Evolutionary conservation across 2,888 invertebrate species (phyloP).

Genomic region (Archips crataeganus): DNA sequence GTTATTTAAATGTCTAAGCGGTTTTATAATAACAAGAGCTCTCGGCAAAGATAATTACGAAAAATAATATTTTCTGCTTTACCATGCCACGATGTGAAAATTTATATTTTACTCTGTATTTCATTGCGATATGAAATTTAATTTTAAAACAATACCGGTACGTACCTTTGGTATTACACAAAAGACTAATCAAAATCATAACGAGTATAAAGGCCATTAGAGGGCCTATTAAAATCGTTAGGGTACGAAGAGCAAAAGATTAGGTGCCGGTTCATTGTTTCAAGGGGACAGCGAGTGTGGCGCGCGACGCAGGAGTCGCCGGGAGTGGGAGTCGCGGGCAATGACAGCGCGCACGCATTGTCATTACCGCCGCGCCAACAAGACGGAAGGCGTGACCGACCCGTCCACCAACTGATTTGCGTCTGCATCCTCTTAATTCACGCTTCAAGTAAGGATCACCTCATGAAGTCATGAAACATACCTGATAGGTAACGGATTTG

Average conservation of each 20-base stretch:
- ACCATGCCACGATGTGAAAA: neutral
- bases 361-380: constrained; percentile 64
- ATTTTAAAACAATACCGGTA: constrained; percentile 19
- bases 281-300: constrained; percentile 60
- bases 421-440: constrained; percentile 10
- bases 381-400: constrained; percentile 54
- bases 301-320: constrained; percentile 59
- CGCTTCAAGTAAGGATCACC: neutral
- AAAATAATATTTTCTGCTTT: neutral
- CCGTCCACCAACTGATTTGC: constrained; percentile 45
- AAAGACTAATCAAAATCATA: constrained; percentile 27
- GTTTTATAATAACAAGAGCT: constrained; percentile 6
- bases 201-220: constrained; percentile 50
- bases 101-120: constrained; percentile 7
- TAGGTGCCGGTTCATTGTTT: constrained; percentile 70
- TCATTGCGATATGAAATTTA: neutral
- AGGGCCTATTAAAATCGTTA: constrained; percentile 53
- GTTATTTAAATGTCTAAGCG: neutral
- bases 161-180: constrained; percentile 19
- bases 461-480: neutral
- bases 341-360: constrained; percentile 75
- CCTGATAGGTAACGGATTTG: neutral
- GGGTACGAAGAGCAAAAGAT: constrained; percentile 48
- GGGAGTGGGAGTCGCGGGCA: constrained; percentile 58
- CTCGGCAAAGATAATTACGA: neutral